Evolutionary conservation across 2,113 vertebrate species (phyloP).

Genomic region (Aythya baeri): DNA sequence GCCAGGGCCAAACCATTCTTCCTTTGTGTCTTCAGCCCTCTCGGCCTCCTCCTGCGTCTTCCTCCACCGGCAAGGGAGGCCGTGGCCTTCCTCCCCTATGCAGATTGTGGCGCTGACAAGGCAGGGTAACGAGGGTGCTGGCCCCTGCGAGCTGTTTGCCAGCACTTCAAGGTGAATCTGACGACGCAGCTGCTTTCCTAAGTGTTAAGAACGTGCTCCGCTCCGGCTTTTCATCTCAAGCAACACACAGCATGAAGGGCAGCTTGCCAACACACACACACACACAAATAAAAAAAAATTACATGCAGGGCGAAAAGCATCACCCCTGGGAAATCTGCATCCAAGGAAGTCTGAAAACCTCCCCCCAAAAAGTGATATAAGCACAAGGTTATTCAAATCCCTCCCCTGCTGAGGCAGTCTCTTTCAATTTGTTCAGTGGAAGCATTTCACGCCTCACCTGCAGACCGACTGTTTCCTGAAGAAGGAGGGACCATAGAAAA

Average conservation of each 20-base stretch:
- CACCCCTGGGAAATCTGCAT: constrained; percentile 42
- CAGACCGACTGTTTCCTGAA: not conserved
- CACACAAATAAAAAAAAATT: not conserved
- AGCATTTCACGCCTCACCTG: not conserved
- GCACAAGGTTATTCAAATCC: not conserved
- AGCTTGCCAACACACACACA: not conserved
- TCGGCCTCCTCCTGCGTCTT: not conserved
- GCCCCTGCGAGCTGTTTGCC: not conserved
- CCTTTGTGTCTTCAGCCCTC: not conserved
- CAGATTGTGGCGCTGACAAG: not conserved
- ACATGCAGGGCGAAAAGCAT: not conserved
- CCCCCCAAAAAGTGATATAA: not conserved
- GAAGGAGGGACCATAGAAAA: constrained; percentile 2
- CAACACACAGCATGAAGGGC: not conserved
- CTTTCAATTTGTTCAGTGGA: constrained; percentile 36
- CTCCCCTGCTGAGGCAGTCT: constrained; percentile 3
- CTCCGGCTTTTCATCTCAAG: constrained; percentile 32
- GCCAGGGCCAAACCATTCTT: not conserved
- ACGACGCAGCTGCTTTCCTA: not conserved
- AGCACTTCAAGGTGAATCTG: constrained; percentile 36
- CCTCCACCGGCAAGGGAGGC: not conserved
- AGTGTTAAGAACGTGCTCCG: not conserved
- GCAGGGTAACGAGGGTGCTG: not conserved
- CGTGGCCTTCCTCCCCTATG: not conserved
- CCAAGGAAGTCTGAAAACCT: constrained; percentile 20